These are phyloP conservation scores for Enteromius anoplus DNA, from an alignment of 2,797 vertebrate species.

Conservation along the genomic window DNA sequence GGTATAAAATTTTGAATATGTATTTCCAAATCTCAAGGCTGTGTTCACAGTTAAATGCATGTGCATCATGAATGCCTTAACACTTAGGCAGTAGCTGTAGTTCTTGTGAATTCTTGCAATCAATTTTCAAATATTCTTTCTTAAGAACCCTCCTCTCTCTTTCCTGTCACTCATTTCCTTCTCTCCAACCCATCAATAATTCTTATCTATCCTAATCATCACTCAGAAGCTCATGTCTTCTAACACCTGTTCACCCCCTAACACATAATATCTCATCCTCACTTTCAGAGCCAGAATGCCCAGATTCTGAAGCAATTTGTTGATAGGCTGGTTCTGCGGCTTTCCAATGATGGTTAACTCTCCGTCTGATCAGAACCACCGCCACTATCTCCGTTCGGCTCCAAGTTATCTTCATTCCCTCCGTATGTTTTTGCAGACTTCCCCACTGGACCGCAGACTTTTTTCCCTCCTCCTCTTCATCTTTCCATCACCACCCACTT, in stretches of 20 bases:
- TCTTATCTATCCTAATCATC: conserved; percentile 59
- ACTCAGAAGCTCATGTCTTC: conserved; percentile 57
- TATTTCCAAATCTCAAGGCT: background rate
- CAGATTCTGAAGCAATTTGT: conserved; percentile 11
- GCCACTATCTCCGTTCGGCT: conserved; percentile 45
- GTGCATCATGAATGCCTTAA: background rate
- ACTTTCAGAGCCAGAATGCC: conserved; percentile 40
- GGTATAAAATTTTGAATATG: background rate
- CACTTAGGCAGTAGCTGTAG: background rate
- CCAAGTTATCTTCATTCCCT: conserved; percentile 56
- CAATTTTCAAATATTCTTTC: conserved; percentile 17
- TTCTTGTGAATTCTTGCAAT: background rate
- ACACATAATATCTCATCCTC: conserved; percentile 61
- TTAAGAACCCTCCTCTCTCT: conserved; percentile 19
- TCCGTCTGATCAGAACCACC: conserved; percentile 43
- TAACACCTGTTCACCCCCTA: conserved; percentile 59
- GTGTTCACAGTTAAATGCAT: background rate
- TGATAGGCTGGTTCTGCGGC: background rate
- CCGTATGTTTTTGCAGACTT: conserved; percentile 42
- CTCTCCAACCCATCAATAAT: conserved; percentile 57
- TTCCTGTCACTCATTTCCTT: conserved; percentile 42
- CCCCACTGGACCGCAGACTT: conserved; percentile 38
- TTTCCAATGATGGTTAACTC: conserved; percentile 25
- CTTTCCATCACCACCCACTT: conserved; percentile 54
- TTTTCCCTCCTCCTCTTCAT: conserved; percentile 22